Conservation (phyloP, 2,113 vertebrate genomes). For the Microtus pennsylvanicus region DNA sequence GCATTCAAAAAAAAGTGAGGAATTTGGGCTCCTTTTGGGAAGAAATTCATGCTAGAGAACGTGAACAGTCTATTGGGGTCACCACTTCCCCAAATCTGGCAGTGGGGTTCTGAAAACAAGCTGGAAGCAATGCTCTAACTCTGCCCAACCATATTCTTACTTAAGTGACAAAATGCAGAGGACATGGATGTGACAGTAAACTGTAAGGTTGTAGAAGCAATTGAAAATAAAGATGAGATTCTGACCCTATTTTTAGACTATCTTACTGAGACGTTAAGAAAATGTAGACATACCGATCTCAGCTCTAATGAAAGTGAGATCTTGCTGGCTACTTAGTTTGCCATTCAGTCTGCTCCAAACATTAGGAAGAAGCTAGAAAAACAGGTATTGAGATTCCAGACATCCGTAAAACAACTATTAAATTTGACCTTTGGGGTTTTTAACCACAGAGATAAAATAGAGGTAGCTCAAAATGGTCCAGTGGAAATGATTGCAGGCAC, state of each 20-base stretch:
- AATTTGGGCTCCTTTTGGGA: neutral
- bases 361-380: neutral
- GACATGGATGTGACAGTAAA: neutral
- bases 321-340: neutral
- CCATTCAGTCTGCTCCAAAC: neutral
- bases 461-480: neutral
- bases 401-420: neutral
- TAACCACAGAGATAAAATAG: neutral
- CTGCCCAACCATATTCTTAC: neutral
- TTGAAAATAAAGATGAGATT: neutral
- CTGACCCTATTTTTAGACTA: neutral
- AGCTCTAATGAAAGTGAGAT: neutral
- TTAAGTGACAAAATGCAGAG: neutral
- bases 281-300: neutral
- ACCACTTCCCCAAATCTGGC: neutral
- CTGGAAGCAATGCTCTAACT: neutral
- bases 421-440: neutral
- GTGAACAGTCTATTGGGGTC: neutral
- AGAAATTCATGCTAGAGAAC: neutral
- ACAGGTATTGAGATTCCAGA: neutral
- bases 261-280: neutral
- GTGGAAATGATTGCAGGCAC: neutral
- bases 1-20: neutral
- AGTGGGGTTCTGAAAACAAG: neutral
- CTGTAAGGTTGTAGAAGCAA: neutral